phyloP scores from a whole-genome alignment of 2,797 vertebrate genomes.

The Anguilla marmorata region DNA sequence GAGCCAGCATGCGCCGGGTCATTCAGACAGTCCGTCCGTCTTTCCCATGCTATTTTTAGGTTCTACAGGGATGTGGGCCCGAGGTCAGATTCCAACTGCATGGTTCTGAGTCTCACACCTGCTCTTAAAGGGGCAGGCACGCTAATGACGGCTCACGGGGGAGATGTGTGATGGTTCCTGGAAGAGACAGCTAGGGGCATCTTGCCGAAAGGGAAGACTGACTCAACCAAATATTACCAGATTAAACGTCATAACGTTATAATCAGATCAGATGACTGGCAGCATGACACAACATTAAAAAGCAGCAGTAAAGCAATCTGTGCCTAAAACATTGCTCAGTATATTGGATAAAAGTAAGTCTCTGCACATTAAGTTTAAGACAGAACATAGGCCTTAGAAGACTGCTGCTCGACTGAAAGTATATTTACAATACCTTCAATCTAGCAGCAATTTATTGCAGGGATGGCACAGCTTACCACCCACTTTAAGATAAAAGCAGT shows the following conservation, averaged over 20 bases:
- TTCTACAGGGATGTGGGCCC: constrained; percentile 53
- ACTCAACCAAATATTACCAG: neutral
- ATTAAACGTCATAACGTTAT: too few species aligned
- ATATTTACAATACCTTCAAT: neutral
- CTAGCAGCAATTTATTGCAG: neutral
- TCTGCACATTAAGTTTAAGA: neutral
- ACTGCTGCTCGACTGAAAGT: too few species aligned
- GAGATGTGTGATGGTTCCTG: neutral
- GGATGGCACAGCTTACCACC: neutral
- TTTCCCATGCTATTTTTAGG: constrained; percentile 74
- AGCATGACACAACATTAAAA: neutral
- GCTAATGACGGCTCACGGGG: neutral
- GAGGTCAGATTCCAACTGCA: constrained; percentile 64
- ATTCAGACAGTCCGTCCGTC: constrained; percentile 58
- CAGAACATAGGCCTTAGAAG: neutral
- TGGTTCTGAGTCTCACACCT: constrained; percentile 62
- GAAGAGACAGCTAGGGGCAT: neutral
- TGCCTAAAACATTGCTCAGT: neutral
- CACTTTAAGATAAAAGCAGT: neutral
- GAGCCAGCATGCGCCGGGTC: constrained; percentile 60
- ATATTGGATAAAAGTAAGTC: neutral
- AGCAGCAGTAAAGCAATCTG: neutral
- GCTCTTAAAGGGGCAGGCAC: constrained; percentile 59
- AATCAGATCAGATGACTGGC: too few species aligned
- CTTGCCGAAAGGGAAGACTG: neutral